Base-by-base conservation (phyloP, 2,888 invertebrate species). In the Parochlus steinenii region DNA sequence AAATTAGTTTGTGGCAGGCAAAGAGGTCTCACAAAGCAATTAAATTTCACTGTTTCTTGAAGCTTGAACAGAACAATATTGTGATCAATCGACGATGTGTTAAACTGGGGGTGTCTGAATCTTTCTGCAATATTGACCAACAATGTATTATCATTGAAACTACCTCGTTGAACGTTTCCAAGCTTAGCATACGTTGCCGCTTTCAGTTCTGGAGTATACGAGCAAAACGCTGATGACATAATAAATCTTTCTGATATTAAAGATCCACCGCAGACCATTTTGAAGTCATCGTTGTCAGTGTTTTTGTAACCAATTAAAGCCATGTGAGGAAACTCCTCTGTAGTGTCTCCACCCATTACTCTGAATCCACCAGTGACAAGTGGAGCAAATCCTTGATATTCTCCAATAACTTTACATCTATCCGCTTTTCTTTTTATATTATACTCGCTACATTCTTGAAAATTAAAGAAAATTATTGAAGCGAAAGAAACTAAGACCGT, bases 211-310 rank as follows among this genome's bases (percentile, higher is more conserved):
- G 39, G 39, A 2, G 50, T 45, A 33, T 47, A 44, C 10, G 47
- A 22, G 35, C 53, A 53, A 37, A 51, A 52, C 10, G 48, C 48
- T 2, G 52, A 52, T 6, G 52, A 49, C 7, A 53, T 17, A 6
- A 38, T 38, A 34, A 42, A 53, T 32, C 41, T 39, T 31, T 51
- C 50, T 6, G 50, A 50, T 16, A 53, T 48, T 27, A 51, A 35
- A 22, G 45, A 44, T 5, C 50, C 53, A 20, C 52, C 52, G 37
- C 53, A 53, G 31, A 44, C 43, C 51, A 51, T 52, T n/a, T 39
- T 38, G 8, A 47, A 33, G 6, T 43, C 32, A 27, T 29, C 23
- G 17, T 37, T 26, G n/a, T n/a, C n/a, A 3, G 46, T n/a, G n/a
- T n/a, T n/a, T n/a, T n/a, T n/a, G n/a, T n/a, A n/a, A n/a, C n/a